These are phyloP conservation scores for Panagrolaimus sp. DNA, from an alignment of 1,140 invertebrate genomes.

Conservation along the genomic window DNA sequence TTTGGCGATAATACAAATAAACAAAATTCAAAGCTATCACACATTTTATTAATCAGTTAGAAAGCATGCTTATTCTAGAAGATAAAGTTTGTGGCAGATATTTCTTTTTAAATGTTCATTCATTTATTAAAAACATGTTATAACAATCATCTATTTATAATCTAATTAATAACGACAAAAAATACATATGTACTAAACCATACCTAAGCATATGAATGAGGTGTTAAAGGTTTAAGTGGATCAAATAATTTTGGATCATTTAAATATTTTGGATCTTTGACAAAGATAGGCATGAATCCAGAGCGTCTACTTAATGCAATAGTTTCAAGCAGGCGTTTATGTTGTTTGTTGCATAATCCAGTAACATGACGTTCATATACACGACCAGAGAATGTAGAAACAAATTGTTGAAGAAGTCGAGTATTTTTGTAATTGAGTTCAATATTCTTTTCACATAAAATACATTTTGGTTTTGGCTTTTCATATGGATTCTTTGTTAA, in stretches of 20 bases:
- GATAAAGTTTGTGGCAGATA: too few species aligned
- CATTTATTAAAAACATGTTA: not conserved
- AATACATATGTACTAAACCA: constrained; percentile 3
- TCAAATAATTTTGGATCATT: constrained; percentile 80
- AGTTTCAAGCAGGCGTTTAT: constrained; percentile 50
- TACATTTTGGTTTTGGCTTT: constrained; percentile 70
- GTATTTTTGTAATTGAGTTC: constrained; percentile 81
- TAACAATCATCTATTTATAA: constrained; percentile 2
- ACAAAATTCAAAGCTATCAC: too few species aligned
- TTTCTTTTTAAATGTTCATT: too few species aligned
- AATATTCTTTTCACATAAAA: constrained; percentile 79
- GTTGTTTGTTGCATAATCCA: constrained; percentile 60
- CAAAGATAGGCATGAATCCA: constrained; percentile 70
- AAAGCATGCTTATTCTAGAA: too few species aligned
- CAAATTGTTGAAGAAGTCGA: constrained; percentile 83
- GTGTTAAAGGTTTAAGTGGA: constrained; percentile 72
- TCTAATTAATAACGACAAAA: not conserved
- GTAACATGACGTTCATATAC: constrained; percentile 87
- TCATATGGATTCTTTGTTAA: constrained; percentile 76
- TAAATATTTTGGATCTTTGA: constrained; percentile 71
- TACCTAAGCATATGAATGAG: constrained; percentile 63
- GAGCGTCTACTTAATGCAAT: constrained; percentile 47
- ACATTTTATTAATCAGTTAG: too few species aligned
- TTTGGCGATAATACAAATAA: too few species aligned
- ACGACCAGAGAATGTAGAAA: constrained; percentile 81